phyloP scores from a whole-genome alignment of 2,888 invertebrate genomes.

The Caenorhabditis panamensis region DNA sequence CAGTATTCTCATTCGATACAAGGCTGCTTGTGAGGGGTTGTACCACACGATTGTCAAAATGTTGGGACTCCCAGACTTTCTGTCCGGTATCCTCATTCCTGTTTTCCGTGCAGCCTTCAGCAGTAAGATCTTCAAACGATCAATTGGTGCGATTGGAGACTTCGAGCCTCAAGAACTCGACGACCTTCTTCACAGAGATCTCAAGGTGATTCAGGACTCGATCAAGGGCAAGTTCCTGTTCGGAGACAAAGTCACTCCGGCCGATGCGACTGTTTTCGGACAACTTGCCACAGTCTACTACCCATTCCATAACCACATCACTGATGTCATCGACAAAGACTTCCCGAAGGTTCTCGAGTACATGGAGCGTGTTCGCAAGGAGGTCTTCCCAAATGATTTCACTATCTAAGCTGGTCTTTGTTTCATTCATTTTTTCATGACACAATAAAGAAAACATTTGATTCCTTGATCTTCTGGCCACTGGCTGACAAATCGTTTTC shows the following conservation, averaged over 20 bases:
- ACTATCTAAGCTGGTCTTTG: slow-evolving; percentile 39
- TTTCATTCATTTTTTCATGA: slow-evolving; percentile 10
- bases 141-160: slow-evolving; percentile 39
- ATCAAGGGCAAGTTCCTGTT: slow-evolving; percentile 90
- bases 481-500: not conserved
- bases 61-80: slow-evolving; percentile 28
- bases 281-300: slow-evolving; percentile 74
- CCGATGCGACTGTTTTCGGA: slow-evolving; percentile 77
- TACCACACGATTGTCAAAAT: slow-evolving; percentile 30
- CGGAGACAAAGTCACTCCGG: slow-evolving; percentile 93
- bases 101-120: slow-evolving; percentile 41
- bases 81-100: slow-evolving; percentile 30
- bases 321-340: slow-evolving; percentile 43
- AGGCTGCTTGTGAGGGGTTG: slow-evolving; percentile 25
- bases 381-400: slow-evolving; percentile 54
- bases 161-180: slow-evolving; percentile 48
- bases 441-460: not conserved
- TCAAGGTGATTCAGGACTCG: slow-evolving; percentile 41
- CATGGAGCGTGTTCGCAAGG: slow-evolving; percentile 36
- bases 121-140: slow-evolving; percentile 23
- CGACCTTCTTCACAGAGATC: slow-evolving; percentile 40
- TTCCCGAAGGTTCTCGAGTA: slow-evolving; percentile 50
- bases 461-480: not conserved
- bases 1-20: slow-evolving; percentile 52
- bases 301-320: slow-evolving; percentile 31